Conservation (phyloP, 2,113 vertebrate genomes). For the Ginglymostoma cirratum region DNA sequence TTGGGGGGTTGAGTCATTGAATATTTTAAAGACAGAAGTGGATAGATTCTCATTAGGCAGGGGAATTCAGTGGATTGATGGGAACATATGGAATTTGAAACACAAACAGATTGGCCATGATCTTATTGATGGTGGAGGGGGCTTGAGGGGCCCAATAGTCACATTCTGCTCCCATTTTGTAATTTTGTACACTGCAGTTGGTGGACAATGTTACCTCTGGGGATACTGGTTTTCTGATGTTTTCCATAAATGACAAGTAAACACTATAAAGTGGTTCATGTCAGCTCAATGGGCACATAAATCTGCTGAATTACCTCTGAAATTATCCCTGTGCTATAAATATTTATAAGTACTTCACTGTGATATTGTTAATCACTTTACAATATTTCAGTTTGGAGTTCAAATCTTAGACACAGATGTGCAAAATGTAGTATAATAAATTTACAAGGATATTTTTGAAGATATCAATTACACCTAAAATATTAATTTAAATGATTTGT, state of each 20-base stretch:
- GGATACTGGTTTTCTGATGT: neutral
- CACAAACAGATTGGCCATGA: too few species aligned
- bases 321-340: neutral
- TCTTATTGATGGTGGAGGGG: too few species aligned
- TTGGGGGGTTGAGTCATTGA: too few species aligned
- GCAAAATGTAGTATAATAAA: neutral
- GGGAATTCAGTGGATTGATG: too few species aligned
- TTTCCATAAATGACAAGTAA: conserved; percentile 19
- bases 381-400: neutral
- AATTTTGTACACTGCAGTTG: too few species aligned
- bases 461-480: neutral
- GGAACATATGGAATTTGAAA: too few species aligned
- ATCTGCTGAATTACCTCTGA: neutral
- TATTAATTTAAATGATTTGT: neutral
- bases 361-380: neutral
- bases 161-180: too few species aligned
- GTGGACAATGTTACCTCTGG: too few species aligned
- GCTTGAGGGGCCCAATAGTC: too few species aligned
- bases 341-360: conserved; percentile 9
- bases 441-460: neutral
- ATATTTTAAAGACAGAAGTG: too few species aligned
- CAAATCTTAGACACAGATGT: neutral
- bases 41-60: too few species aligned
- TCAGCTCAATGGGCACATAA: neutral
- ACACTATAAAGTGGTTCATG: conserved; percentile 2